A percentile compares a stretch with the other conserved stretches of the same genome.
Conservation (phyloP, 2,888 invertebrate species). For the Anticlea derivata region DNA sequence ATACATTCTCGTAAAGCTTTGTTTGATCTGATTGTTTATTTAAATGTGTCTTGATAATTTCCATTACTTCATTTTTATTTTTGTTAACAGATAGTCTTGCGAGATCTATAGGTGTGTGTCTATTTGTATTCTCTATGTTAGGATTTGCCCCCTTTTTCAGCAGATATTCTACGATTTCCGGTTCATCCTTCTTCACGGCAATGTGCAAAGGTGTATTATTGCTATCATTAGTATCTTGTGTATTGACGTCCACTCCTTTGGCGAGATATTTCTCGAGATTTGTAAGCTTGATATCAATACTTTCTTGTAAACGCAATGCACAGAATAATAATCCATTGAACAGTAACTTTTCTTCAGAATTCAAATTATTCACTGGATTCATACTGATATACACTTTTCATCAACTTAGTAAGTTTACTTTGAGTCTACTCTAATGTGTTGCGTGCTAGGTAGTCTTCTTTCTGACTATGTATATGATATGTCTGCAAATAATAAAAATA, state of each 20-base stretch:
- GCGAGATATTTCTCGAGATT: conserved; percentile 3
- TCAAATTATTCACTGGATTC: too few species aligned
- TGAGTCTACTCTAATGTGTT: too few species aligned
- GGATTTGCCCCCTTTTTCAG: conserved; percentile 12
- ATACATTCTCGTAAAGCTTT: too few species aligned
- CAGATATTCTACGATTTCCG: conserved; percentile 9
- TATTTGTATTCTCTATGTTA: not conserved
- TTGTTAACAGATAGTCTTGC: not conserved
- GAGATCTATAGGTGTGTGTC: not conserved
- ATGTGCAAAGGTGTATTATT: conserved; percentile 16
- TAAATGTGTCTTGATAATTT: too few species aligned
- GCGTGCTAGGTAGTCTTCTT: too few species aligned
- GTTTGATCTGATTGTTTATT: too few species aligned
- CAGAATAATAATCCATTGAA: conserved; percentile 15
- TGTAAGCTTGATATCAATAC: not conserved
- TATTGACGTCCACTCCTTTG: conserved; percentile 11
- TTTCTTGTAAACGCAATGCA: conserved; percentile 5
- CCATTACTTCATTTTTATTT: conserved; percentile 1
- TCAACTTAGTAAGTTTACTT: too few species aligned
- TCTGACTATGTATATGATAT: too few species aligned
- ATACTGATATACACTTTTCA: too few species aligned
- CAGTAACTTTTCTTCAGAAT: conserved; percentile 8
- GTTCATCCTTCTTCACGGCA: conserved; percentile 8
- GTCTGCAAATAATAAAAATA: too few species aligned
- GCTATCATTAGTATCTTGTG: conserved; percentile 14